These are phyloP conservation scores for Pipra filicauda DNA, from an alignment of 2,113 vertebrate species.

Conservation along the genomic window DNA sequence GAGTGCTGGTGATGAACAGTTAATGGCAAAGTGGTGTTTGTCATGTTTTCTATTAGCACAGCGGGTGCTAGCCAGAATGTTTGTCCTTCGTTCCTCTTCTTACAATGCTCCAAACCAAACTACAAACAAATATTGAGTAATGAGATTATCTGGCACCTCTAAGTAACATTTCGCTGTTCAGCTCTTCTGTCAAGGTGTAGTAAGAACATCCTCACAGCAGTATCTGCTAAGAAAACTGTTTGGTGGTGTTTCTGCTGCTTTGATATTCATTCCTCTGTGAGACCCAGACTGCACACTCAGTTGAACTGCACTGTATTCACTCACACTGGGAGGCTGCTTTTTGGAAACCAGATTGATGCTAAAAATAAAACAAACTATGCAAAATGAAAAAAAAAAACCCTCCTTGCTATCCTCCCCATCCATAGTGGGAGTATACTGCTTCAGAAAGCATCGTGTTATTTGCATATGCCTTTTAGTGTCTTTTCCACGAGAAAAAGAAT, in stretches of 20 bases:
- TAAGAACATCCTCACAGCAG: background rate
- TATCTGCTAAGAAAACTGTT: background rate
- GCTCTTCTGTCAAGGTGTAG: background rate
- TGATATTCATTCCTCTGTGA: background rate
- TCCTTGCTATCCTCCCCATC: background rate
- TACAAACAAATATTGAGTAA: accelerated
- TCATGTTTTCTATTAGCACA: background rate
- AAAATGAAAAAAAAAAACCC: background rate
- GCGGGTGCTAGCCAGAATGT: background rate
- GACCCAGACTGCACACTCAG: background rate
- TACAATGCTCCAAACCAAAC: background rate
- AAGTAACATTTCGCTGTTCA: background rate
- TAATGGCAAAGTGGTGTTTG: background rate
- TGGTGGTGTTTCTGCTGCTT: background rate
- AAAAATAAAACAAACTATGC: slow-evolving; percentile 35
- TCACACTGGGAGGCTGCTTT: background rate
- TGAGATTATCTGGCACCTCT: background rate
- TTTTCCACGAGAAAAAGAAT: background rate
- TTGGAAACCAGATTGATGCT: background rate
- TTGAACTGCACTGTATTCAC: background rate
- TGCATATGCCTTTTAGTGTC: background rate
- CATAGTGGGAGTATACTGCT: background rate
- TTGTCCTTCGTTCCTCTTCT: background rate
- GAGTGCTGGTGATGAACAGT: background rate
- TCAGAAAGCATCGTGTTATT: background rate